phyloP scores from a whole-genome alignment of 1,140 invertebrate species.

The Scaptodrosophila lebanonensis region DNA sequence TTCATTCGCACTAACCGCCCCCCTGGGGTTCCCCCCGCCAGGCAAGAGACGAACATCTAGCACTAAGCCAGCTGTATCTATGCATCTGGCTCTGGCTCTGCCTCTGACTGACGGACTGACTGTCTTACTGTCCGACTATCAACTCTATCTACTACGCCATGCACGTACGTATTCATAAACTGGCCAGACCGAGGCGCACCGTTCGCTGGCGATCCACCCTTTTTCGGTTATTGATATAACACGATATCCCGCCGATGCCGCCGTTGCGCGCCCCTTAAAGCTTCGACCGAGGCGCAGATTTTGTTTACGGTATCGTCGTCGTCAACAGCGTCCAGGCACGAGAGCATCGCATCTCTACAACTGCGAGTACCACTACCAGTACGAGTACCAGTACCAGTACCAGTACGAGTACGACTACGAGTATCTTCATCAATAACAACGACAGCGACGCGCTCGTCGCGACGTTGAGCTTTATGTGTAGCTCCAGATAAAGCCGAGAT shows the following conservation, averaged over 20 bases:
- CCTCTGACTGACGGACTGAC: too few species aligned
- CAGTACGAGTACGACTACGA: constrained; percentile 27
- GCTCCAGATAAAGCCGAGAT: constrained; percentile 69
- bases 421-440: constrained; percentile 75
- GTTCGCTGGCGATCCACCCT: constrained; percentile 59
- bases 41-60: too few species aligned
- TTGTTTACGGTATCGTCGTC: constrained; percentile 51
- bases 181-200: too few species aligned
- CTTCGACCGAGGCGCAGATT: constrained; percentile 26
- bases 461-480: constrained; percentile 35
- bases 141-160: too few species aligned
- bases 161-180: too few species aligned
- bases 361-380: not conserved
- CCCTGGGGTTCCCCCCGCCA: too few species aligned
- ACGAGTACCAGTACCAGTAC: not conserved
- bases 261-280: not conserved
- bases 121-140: too few species aligned
- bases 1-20: too few species aligned
- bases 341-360: not conserved
- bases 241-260: constrained; percentile 47
- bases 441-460: constrained; percentile 54
- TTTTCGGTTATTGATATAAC: constrained; percentile 77
- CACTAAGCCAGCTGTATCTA: too few species aligned
- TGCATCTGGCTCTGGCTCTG: too few species aligned
- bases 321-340: not conserved